Evolutionary conservation across 2,113 vertebrate genomes (phyloP), one percentile per base, ranked within the genome.

Genomic region (Lepisosteus oculatus): DNA sequence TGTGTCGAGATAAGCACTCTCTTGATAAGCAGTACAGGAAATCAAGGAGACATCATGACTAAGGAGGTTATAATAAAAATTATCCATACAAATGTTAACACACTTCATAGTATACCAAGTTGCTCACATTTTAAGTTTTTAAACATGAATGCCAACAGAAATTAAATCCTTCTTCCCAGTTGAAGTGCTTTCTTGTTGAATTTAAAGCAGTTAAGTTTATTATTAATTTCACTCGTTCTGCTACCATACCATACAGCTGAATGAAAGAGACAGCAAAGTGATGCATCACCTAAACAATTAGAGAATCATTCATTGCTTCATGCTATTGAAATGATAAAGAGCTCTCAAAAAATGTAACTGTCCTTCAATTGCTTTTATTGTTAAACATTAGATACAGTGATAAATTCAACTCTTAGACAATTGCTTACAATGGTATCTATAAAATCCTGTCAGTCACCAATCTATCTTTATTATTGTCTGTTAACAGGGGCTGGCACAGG

Each of bases 261-360:
- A 43, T 67, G 64, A 88, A 82, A 75, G 75, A 84, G 75, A 80
- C 8, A 63, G 79, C 80, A 64, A 80, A 84, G 72, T 73, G 67
- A 82, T 87, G 77, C 12, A 84, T 85, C 81, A 80, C 79, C 81
- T 82, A 86, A 85, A 85, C 86, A 91, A 90, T 85, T 90, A 86
- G 89, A 86, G 67, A 45, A 72, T 67, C 72, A 41, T 71, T 86
- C 78, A 63, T 84, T 70, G 70, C 54, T 73, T 74, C 63, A 67
- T 78, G 29, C 59, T 75, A 79, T 68, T 74, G 77, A 85, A 86
- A 83, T 76, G 70, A 84, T 79, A 43, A 79, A 87, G 71, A 74
- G 66, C 29, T 67, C 54, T 15, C 51, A 42, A 66, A 77, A 78
- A 86, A 78, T 77, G 54, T 41, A 85, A 70, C 77, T 84, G 71